Evolutionary conservation across 2,888 invertebrate species (phyloP), one percentile per base, ranked within the genome.

Genomic region (Rhimphoctona megacephalus): DNA sequence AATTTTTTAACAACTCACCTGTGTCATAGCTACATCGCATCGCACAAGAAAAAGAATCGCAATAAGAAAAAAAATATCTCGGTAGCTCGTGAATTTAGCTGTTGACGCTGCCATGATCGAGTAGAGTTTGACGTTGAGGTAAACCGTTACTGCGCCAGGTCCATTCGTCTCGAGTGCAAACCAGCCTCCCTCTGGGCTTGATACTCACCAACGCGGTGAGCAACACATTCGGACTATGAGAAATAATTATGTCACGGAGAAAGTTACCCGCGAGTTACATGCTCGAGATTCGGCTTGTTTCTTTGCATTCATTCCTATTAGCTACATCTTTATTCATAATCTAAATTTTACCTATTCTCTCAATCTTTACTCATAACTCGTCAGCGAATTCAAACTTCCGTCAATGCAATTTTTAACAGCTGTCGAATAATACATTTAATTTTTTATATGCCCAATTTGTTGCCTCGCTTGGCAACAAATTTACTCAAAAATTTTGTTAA

Each of bases 81-180:
- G 79, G 85, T 87, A 88, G 88, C 88, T 91, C 88, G 66, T 64
- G 72, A 70, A 76, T 73, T 66, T 84, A 66, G 82, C 74, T 85
- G 82, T 81, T 82, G 80, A 36, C 82, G 89, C 89, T 89, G 89
- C 89, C 93, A 93, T 93, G 92, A 91, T 92, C 89, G 92, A 89
- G 90, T 91, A 70, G 91, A 90, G 91, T 93, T 92, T 92, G 91
- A 91, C 91, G 91, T 92, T 90, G 90, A 92, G 91, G 88, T 90
- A 92, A 91, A 92, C 92, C 92, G 82, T 82, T 79, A 70, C 69
- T 70, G 66, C 49, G 61, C 61, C 17, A 61, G 93, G 91, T 91
- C 92, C 91, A 89, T 89, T 89, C 83, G 88, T 85, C 72, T 49
- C 83, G 57, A 25, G 72, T 72, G 61, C 80, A 30, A 30, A 73